Base-by-base conservation (phyloP, 2,113 vertebrate genomes). In the Atrichornis clamosus region DNA sequence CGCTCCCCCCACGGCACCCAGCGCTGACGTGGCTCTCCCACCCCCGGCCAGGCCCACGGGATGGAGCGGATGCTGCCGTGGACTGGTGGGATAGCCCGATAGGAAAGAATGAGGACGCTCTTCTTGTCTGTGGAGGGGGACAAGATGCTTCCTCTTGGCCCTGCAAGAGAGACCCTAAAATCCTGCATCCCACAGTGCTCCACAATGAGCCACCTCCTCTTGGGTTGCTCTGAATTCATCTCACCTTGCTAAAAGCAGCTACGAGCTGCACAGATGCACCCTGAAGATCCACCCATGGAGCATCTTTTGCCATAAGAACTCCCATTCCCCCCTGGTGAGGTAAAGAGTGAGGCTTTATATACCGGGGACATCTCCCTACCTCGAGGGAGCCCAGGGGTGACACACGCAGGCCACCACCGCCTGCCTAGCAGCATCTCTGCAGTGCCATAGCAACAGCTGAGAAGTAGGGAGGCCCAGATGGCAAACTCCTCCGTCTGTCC, bases 391-490 rank as follows among this genome's bases (percentile, higher is more conserved):
- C 88, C 92, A 93, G 60, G 53, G 92, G 93, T 94, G 90, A 95
- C 80, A 93, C 87, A 81, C 11, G 0, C 60, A 73, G 95, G 83
- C 90, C 93, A 93, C 55, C 15, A 19, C 32, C 13, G n/a, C 86
- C 80, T 84, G 81, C 79, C 93, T 95, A 91, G 92, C 95, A 95
- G 93, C 95, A 92, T 95, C 90, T 92, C 93, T 14, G 64, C 93
- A 96, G 88, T 90, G 73, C 72, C 93, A 97, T 94, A 95, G 97
- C 94, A 95, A 95, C 96, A 97, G 91, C 95, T 92, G 94, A 96
- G 93, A 84, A 93, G 88, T 59, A 86, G 89, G 86, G 93, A 93
- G 79, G 93, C 93, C 96, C 96, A 97, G 97, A 97, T 97, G 96
- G 97, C 93, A 87, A 92, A 96, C 96, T 96, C 96, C 92, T 93